Evolutionary conservation across 2,888 invertebrate species (phyloP).

Genomic region (Sinodicranocentrus sp.): DNA sequence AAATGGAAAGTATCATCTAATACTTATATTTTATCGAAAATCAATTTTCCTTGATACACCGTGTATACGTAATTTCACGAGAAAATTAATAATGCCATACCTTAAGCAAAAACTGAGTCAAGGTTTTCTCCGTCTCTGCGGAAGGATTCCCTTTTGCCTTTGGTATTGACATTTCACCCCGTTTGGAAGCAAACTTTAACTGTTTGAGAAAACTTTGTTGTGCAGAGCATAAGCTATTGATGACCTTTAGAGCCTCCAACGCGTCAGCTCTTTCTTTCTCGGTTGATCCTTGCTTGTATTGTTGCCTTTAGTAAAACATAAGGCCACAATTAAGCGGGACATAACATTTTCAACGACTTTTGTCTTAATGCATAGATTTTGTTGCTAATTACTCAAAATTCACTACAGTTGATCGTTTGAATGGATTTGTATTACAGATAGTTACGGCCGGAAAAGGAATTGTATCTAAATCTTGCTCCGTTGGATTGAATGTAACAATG

Average conservation of each 20-base stretch:
- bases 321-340: no score
- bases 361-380: background rate
- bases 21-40: no score
- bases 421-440: constrained; percentile 73
- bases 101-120: constrained; percentile 26
- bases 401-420: constrained; percentile 59
- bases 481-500: constrained; percentile 72
- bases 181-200: constrained; percentile 51
- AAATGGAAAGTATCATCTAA: no score
- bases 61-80: constrained; percentile 1
- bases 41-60: background rate
- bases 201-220: constrained; percentile 64
- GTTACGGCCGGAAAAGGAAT: constrained; percentile 75
- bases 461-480: constrained; percentile 64
- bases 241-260: constrained; percentile 46
- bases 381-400: constrained; percentile 22
- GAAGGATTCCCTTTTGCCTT: constrained; percentile 30
- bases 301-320: no score
- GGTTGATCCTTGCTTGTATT: constrained; percentile 14
- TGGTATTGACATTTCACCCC: constrained; percentile 52
- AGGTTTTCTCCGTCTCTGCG: constrained; percentile 25
- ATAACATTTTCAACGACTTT: no score
- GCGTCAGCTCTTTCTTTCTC: constrained; percentile 7
- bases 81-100: background rate
- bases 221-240: constrained; percentile 63